These are phyloP conservation scores for Protonemura montana DNA, from an alignment of 2,888 invertebrate species.

Conservation along the genomic window DNA sequence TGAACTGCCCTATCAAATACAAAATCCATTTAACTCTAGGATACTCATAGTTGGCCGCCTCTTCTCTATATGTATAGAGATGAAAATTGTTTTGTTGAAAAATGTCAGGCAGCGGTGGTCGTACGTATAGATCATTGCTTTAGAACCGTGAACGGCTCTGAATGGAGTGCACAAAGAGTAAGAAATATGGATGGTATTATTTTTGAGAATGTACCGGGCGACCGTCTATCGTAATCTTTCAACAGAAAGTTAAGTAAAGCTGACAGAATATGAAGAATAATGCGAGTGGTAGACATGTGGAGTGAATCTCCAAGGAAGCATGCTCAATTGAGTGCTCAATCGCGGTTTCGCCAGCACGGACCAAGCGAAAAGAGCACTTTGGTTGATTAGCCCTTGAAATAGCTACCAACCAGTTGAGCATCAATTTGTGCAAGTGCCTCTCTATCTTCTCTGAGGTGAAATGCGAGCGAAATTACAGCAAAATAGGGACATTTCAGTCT, in stretches of 20 bases:
- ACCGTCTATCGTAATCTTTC: background rate
- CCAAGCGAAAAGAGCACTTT: background rate
- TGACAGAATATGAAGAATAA: background rate
- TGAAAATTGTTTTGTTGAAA: too few species aligned
- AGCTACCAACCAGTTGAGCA: background rate
- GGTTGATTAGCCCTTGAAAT: background rate
- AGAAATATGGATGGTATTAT: background rate
- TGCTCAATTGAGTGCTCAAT: background rate
- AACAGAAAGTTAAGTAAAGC: background rate
- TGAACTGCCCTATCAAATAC: background rate
- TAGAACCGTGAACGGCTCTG: too few species aligned
- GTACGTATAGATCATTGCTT: too few species aligned
- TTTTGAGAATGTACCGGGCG: background rate
- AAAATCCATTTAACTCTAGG: too few species aligned
- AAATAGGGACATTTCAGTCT: background rate
- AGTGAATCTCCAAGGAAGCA: background rate
- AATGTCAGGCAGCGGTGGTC: too few species aligned
- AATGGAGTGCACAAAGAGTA: too few species aligned
- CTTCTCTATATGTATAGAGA: too few species aligned
- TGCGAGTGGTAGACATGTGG: background rate
- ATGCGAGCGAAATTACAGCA: background rate
- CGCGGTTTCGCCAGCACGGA: background rate
- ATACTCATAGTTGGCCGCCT: too few species aligned
- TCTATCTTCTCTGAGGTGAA: background rate
- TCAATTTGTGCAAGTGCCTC: background rate